Evolutionary conservation across 2,113 vertebrate genomes (phyloP).

Genomic region (Anthoscopus minutus): DNA sequence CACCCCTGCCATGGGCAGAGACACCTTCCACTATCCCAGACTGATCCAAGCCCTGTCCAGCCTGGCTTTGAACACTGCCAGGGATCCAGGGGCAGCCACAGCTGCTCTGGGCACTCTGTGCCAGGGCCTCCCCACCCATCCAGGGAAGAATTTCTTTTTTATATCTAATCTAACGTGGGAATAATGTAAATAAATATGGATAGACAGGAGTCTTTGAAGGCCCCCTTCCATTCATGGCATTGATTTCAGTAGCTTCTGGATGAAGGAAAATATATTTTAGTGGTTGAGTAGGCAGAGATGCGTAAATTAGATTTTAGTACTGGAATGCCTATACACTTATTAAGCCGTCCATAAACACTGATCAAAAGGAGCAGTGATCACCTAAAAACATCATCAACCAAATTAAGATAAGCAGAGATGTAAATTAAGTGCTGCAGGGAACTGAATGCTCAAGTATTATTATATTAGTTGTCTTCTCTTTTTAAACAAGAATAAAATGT

Average conservation of each 20-base stretch:
- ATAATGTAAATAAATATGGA: not conserved
- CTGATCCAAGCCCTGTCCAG: not conserved
- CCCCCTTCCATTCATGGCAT: not conserved
- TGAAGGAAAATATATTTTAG: not conserved
- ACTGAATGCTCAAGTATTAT: not conserved
- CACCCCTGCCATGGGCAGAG: not conserved
- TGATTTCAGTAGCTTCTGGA: not conserved
- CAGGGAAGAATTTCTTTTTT: not conserved
- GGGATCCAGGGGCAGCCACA: not conserved
- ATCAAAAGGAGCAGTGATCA: not conserved
- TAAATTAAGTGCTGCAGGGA: not conserved
- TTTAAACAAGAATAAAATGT: not conserved
- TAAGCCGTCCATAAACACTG: not conserved
- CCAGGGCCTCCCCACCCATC: not conserved
- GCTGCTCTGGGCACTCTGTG: not conserved
- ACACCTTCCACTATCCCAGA: not conserved
- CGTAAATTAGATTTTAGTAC: not conserved
- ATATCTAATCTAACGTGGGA: not conserved
- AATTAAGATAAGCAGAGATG: not conserved
- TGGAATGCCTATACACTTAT: not conserved
- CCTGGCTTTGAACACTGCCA: not conserved
- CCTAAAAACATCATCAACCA: not conserved
- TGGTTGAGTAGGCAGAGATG: not conserved
- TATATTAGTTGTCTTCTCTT: not conserved
- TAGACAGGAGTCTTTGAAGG: not conserved